phyloP scores from a whole-genome alignment of 2,888 invertebrate species.

The Cantharis rustica region DNA sequence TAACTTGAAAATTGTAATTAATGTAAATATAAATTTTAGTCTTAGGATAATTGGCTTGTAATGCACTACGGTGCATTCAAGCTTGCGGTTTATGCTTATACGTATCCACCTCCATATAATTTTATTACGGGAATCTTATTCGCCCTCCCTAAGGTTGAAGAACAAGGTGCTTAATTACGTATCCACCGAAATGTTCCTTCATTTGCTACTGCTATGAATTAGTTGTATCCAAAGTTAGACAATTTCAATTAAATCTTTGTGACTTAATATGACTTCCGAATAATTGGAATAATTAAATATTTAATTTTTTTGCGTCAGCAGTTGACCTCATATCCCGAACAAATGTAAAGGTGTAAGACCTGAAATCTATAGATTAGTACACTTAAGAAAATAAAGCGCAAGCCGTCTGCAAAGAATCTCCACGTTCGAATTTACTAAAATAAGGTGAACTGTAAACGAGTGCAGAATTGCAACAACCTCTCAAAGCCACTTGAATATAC shows the following conservation, averaged over 20 bases:
- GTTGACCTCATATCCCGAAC: neutral
- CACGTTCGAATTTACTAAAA: neutral
- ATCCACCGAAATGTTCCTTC: neutral
- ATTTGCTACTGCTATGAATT: neutral
- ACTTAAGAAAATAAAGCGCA: neutral
- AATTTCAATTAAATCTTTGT: too few species aligned
- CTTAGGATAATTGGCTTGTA: neutral
- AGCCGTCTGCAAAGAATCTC: neutral
- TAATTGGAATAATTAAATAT: neutral
- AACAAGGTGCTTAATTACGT: neutral
- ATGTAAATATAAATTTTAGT: neutral
- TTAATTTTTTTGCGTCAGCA: neutral
- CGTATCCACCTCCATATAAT: neutral
- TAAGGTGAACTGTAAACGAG: neutral
- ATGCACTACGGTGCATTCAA: neutral
- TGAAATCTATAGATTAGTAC: neutral
- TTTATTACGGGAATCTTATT: neutral
- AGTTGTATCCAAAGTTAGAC: neutral
- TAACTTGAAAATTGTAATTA: neutral
- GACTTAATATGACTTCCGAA: too few species aligned
- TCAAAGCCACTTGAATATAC: constrained; percentile 9
- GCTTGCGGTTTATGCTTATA: neutral
- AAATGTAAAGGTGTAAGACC: neutral
- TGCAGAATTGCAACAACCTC: constrained; percentile 11
- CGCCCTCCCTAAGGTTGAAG: neutral